Conservation (phyloP, 2,113 vertebrate species). For the Macaca fascicularis region DNA sequence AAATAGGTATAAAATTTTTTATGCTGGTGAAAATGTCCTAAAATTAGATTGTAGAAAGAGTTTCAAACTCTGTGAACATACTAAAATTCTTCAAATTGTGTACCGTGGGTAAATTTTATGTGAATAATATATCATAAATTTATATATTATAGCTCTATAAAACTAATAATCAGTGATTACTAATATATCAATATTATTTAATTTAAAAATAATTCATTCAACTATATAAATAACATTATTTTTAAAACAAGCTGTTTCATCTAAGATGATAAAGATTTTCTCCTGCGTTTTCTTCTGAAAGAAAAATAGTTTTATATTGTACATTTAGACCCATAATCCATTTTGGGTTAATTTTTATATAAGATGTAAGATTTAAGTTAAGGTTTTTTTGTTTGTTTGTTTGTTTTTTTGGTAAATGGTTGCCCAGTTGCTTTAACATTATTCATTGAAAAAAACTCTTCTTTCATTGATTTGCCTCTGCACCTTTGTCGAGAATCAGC, state of each 20-base stretch:
- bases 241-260: not conserved
- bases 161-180: not conserved
- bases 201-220: not conserved
- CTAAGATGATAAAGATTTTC: not conserved
- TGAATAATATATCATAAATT: not conserved
- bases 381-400: not conserved
- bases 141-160: not conserved
- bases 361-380: not conserved
- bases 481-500: not conserved
- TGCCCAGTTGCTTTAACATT: not conserved
- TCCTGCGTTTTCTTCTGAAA: not conserved
- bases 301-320: not conserved
- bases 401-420: not conserved
- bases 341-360: not conserved
- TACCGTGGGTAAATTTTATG: not conserved
- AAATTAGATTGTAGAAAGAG: not conserved
- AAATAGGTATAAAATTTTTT: not conserved
- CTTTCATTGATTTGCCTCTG: not conserved
- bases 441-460: not conserved
- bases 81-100: not conserved
- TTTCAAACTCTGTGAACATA: not conserved
- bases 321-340: not conserved
- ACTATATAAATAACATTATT: not conserved
- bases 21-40: not conserved
- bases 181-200: not conserved